A percentile compares a stretch with the other conserved stretches of the same genome.
Evolutionary conservation across 2,888 invertebrate species (phyloP).

Genomic region (Flexamia atlantica): DNA sequence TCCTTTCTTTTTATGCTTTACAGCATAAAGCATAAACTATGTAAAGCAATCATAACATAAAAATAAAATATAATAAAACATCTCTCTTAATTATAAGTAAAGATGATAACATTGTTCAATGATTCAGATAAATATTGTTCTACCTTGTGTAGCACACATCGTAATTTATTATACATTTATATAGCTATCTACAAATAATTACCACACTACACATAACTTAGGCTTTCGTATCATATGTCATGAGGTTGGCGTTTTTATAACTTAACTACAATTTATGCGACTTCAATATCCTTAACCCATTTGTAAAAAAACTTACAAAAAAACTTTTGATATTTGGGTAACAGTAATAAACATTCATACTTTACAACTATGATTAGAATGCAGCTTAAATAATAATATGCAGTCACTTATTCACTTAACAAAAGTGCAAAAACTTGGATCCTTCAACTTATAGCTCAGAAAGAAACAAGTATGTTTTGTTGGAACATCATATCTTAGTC

Average conservation of each 20-base stretch:
- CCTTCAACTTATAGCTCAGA: constrained; percentile 1
- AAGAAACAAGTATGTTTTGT: neutral
- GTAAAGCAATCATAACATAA: constrained; percentile 46
- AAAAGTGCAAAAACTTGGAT: constrained; percentile 1
- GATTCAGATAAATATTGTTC: constrained; percentile 28
- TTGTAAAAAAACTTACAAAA: constrained; percentile 44
- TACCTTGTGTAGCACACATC: constrained; percentile 41
- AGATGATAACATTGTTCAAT: constrained; percentile 46
- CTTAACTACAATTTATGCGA: constrained; percentile 37
- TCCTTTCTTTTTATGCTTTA: constrained; percentile 4
- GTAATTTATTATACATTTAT: constrained; percentile 50
- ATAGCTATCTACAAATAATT: constrained; percentile 48
- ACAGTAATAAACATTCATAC: constrained; percentile 31
- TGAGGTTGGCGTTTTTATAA: constrained; percentile 38
- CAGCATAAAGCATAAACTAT: constrained; percentile 45
- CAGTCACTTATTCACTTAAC: constrained; percentile 7
- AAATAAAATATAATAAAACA: constrained; percentile 51
- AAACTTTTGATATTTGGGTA: constrained; percentile 47
- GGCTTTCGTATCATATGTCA: constrained; percentile 30
- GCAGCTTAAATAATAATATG: constrained; percentile 22
- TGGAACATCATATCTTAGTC: neutral
- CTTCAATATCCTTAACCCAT: constrained; percentile 4
- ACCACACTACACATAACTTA: constrained; percentile 47
- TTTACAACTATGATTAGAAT: constrained; percentile 34
- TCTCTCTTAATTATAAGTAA: constrained; percentile 37